Base-by-base conservation (phyloP, 2,113 vertebrate species). In the Elgaria multicarinata region DNA sequence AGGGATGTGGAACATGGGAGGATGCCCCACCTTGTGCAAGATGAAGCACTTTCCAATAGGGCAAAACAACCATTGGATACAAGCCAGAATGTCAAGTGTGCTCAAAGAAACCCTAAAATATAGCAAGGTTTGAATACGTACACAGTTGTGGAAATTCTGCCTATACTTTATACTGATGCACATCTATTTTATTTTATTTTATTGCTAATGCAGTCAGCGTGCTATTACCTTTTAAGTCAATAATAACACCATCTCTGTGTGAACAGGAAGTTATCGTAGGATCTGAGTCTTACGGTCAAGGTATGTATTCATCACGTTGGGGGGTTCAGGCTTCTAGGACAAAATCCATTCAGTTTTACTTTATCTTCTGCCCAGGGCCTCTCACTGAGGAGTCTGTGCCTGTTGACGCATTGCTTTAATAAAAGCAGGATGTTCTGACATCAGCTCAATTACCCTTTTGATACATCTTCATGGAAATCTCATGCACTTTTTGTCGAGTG, bases 361-460 rank as follows among this genome's bases (percentile, higher is more conserved):
- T 58, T 58, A 24, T 81, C 7, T 81, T 58, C 50, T 58, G 53
- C 18, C 78, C 50, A 22, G 16, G 18, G n/a, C 33, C 50, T 81
- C 22, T 58, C 53, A 20, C 33, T 81, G 20, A 31, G 78, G 78
- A n/a, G 50, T 36, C 33, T n/a, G 50, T n/a, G 33, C 24, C 50
- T 80, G 46, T 33, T 80, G 31, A 81, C 36, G n/a, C 39, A 81
- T 81, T 62, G 53, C 79, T 81, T 81, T 81, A 81, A 81, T 81
- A 62, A 62, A 81, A 81, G 55, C 53, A 81, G 79, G 55, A 26
- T 81, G 79, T 12, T 10, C 50, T 62, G 53, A 81, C 79, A 81
- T 58, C 78, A 53, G 46, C 78, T 80, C 28, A 53, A n/a, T 81
- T 81, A 39, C 20, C 33, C 53, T 62, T 81, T 58, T 62, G 55